Conservation (phyloP, 2,888 invertebrate genomes). For the Dermolepida albohirtum region DNA sequence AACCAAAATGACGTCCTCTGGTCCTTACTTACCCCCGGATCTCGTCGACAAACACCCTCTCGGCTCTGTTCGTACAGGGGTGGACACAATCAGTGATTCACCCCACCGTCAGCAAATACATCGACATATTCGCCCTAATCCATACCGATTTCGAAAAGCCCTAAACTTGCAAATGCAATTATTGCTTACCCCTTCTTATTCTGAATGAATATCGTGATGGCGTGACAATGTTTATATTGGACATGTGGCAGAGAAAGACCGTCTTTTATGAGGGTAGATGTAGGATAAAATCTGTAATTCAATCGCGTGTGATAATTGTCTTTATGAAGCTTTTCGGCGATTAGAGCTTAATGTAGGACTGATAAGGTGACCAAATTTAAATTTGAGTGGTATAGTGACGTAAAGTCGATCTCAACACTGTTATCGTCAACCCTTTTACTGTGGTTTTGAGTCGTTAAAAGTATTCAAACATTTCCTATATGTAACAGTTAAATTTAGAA, state of each 20-base stretch:
- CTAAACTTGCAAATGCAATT: slow-evolving; percentile 39
- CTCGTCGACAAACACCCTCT: slow-evolving; percentile 9
- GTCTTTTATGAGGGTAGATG: background rate
- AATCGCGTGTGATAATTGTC: slow-evolving; percentile 34
- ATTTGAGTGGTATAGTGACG: slow-evolving; percentile 7
- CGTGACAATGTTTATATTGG: slow-evolving; percentile 47
- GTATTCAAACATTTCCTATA: no score
- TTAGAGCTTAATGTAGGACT: slow-evolving; percentile 29
- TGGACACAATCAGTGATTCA: slow-evolving; percentile 45
- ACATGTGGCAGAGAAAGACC: slow-evolving; percentile 23
- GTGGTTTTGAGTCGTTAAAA: no score
- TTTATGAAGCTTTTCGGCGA: slow-evolving; percentile 13
- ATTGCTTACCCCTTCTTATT: slow-evolving; percentile 31
- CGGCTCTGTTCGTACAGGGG: background rate
- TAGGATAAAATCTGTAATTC: slow-evolving; percentile 29
- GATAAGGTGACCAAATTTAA: slow-evolving; percentile 4
- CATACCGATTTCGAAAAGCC: slow-evolving; percentile 29
- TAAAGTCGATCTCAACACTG: background rate
- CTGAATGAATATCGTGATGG: slow-evolving; percentile 31
- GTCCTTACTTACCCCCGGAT: background rate
- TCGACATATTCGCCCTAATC: slow-evolving; percentile 43
- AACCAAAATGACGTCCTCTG: slow-evolving; percentile 12
- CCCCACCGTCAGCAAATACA: slow-evolving; percentile 40
- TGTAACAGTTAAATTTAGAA: no score
- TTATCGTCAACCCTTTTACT: background rate